These are phyloP conservation scores for Malachius bipustulatus DNA, from an alignment of 2,888 invertebrate genomes.

Conservation along the genomic window DNA sequence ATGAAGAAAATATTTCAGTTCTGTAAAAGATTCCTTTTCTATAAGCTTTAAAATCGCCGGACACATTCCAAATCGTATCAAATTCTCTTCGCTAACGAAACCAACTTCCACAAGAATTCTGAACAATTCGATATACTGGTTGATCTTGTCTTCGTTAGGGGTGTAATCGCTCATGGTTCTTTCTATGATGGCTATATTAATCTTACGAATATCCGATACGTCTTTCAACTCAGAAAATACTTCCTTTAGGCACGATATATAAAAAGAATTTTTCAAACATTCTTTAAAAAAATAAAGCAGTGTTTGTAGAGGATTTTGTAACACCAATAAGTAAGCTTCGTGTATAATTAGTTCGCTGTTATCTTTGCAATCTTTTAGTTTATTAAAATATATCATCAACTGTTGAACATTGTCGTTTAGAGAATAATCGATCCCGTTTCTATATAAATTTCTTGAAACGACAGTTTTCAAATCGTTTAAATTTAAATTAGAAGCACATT, in stretches of 20 bases:
- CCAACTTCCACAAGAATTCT: slow-evolving; percentile 21
- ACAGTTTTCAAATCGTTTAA: slow-evolving; percentile 21
- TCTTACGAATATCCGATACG: slow-evolving; percentile 22
- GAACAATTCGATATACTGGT: slow-evolving; percentile 24
- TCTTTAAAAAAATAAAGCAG: slow-evolving; percentile 24
- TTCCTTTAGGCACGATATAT: slow-evolving; percentile 19
- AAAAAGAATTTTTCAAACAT: slow-evolving; percentile 26
- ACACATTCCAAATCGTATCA: slow-evolving; percentile 16
- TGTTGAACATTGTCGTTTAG: slow-evolving; percentile 21
- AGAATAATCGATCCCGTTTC: slow-evolving; percentile 22
- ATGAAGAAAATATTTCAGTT: slow-evolving; percentile 13
- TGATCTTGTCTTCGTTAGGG: slow-evolving; percentile 21
- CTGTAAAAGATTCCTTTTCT: slow-evolving; percentile 7
- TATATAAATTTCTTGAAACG: slow-evolving; percentile 25
- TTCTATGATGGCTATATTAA: slow-evolving; percentile 22
- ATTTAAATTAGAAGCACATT: slow-evolving; percentile 27
- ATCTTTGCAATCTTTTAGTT: slow-evolving; percentile 17
- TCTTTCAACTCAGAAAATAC: slow-evolving; percentile 20
- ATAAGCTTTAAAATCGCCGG: slow-evolving; percentile 13
- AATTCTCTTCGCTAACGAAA: slow-evolving; percentile 19
- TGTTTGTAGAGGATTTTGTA: slow-evolving; percentile 28
- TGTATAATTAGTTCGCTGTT: slow-evolving; percentile 19
- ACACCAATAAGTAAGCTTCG: slow-evolving; percentile 25
- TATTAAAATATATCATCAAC: slow-evolving; percentile 26
- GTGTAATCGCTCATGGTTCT: slow-evolving; percentile 18